Evolutionary conservation across 2,113 vertebrate genomes (phyloP).

Genomic region (Felis chaus): DNA sequence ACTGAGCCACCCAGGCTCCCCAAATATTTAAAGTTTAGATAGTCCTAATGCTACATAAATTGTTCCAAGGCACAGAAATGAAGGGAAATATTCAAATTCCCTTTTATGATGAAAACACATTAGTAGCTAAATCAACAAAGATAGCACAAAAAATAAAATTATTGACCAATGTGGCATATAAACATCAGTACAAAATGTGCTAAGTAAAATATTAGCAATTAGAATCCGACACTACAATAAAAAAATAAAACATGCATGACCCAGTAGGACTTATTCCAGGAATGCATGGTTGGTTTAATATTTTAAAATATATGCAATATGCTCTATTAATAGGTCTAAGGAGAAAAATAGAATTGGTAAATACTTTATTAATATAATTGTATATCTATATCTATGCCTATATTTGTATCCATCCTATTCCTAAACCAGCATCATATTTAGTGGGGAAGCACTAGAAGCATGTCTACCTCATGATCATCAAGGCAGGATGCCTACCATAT

Average conservation of each 20-base stretch:
- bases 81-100: not conserved
- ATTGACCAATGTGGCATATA: not conserved
- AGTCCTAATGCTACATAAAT: not conserved
- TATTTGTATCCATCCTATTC: not conserved
- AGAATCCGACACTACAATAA: not conserved
- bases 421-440: not conserved
- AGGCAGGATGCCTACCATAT: not conserved
- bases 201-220: not conserved
- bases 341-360: not conserved
- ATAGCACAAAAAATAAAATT: not conserved
- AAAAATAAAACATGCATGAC: not conserved
- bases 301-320: not conserved
- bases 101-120: not conserved
- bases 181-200: not conserved
- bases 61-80: not conserved
- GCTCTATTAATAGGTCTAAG: not conserved
- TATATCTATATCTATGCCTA: not conserved
- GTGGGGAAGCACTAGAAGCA: not conserved
- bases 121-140: not conserved
- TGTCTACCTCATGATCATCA: not conserved
- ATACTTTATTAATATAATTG: not conserved
- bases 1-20: too few species aligned
- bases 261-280: not conserved
- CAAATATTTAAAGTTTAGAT: not conserved
- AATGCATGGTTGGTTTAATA: not conserved